Evolutionary conservation across 2,888 invertebrate genomes (phyloP).

Genomic region (Busseola fusca): DNA sequence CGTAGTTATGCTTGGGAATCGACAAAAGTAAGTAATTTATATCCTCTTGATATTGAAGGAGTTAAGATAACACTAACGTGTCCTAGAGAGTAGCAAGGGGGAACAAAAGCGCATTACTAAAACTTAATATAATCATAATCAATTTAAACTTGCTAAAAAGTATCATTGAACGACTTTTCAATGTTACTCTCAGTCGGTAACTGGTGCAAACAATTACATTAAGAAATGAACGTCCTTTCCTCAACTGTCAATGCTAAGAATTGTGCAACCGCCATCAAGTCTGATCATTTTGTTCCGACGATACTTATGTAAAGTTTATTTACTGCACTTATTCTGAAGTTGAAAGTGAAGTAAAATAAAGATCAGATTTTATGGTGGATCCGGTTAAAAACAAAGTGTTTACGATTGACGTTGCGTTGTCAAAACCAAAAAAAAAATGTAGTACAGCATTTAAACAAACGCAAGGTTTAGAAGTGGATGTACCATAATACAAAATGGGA

Average conservation of each 20-base stretch:
- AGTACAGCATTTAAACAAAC: neutral
- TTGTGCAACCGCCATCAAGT: constrained; percentile 32
- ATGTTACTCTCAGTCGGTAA: constrained; percentile 21
- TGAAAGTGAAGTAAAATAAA: constrained; percentile 22
- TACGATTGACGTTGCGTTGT: neutral
- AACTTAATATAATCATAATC: neutral
- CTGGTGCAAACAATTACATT: constrained; percentile 44
- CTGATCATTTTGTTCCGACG: constrained; percentile 30
- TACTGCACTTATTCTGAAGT: constrained; percentile 39
- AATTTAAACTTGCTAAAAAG: constrained; percentile 11
- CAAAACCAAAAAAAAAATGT: neutral
- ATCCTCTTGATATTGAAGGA: neutral
- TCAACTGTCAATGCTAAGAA: constrained; percentile 49
- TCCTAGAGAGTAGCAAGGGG: no score
- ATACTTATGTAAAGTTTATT: constrained; percentile 40
- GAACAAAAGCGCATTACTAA: neutral
- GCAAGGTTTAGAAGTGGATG: neutral
- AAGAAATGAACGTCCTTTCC: constrained; percentile 49
- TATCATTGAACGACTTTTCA: constrained; percentile 22
- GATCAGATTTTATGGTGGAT: constrained; percentile 26
- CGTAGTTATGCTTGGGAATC: neutral
- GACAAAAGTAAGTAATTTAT: neutral
- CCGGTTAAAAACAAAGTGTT: constrained; percentile 5
- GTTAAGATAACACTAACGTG: neutral
- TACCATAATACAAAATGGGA: neutral